phyloP scores from a whole-genome alignment of 2,797 vertebrate species.

The Falco concolor region DNA sequence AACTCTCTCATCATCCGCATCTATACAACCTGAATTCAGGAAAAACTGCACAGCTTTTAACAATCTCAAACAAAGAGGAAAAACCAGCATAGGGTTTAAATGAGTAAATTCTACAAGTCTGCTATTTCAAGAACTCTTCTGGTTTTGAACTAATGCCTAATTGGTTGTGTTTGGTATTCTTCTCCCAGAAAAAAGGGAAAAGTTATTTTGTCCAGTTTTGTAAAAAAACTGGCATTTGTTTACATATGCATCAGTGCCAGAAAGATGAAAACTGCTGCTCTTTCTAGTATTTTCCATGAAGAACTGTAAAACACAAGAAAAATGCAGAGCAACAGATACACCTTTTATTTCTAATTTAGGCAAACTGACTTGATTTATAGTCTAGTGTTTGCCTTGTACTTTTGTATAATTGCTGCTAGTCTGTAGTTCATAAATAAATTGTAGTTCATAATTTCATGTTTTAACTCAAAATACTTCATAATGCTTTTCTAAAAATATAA shows the following conservation, averaged over 20 bases:
- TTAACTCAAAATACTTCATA: not conserved
- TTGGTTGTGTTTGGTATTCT: not conserved
- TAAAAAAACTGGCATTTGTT: not conserved
- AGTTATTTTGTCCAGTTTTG: not conserved
- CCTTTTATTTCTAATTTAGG: not conserved
- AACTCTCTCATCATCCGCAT: not conserved
- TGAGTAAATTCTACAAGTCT: not conserved
- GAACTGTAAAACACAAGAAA: not conserved
- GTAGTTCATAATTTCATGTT: not conserved
- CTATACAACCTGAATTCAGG: not conserved
- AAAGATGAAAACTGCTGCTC: not conserved
- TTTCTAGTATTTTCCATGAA: not conserved
- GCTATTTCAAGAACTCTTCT: not conserved
- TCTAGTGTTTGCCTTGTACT: not conserved
- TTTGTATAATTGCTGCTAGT: not conserved
- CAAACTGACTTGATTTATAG: not conserved
- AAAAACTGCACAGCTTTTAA: not conserved
- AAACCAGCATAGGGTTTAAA: not conserved
- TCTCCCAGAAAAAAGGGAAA: not conserved
- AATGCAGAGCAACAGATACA: not conserved
- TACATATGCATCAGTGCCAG: not conserved
- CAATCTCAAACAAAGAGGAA: not conserved
- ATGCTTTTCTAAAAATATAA: not conserved
- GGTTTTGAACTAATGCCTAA: not conserved
- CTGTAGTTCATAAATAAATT: not conserved